Percentiles rank a stretch among this genome's conserved stretches.
Evolutionary conservation across 2,888 invertebrate species (phyloP).

Genomic region (Galerucella pusilla): DNA sequence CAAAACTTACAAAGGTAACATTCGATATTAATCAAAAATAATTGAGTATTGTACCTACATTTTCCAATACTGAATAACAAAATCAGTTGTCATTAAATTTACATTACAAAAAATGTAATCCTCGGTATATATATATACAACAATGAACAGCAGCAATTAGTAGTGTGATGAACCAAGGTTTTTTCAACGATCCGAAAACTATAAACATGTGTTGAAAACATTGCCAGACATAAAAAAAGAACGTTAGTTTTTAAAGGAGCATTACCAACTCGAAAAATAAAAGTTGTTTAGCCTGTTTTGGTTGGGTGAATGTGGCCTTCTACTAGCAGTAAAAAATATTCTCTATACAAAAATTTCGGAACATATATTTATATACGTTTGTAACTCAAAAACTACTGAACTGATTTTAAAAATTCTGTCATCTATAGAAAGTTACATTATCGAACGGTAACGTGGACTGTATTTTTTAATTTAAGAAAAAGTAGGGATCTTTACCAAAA

Average conservation of each 20-base stretch:
- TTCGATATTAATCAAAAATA: too few relatives aligned
- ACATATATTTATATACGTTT: too few relatives aligned
- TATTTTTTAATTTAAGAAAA: too few relatives aligned
- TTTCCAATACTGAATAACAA: too few relatives aligned
- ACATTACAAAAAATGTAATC: background rate
- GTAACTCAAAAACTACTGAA: too few relatives aligned
- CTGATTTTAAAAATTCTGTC: too few relatives aligned
- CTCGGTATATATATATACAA: background rate
- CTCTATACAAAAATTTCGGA: background rate
- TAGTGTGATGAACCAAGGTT: background rate
- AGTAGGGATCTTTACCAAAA: too few relatives aligned
- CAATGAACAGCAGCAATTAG: background rate
- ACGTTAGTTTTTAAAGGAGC: slow-evolving; percentile 25
- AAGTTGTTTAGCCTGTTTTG: slow-evolving; percentile 37
- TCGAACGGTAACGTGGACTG: too few relatives aligned
- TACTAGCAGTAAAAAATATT: background rate
- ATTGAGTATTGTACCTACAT: too few relatives aligned
- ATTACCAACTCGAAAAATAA: slow-evolving; percentile 26
- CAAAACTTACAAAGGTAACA: too few relatives aligned
- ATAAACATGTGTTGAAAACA: slow-evolving; percentile 3
- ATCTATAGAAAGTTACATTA: too few relatives aligned
- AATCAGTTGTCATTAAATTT: background rate
- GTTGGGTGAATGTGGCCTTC: slow-evolving; percentile 28
- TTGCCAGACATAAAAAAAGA: slow-evolving; percentile 15
- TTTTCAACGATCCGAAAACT: background rate